phyloP scores from a whole-genome alignment of 2,113 vertebrate species.

The Mormyrus lacerda region DNA sequence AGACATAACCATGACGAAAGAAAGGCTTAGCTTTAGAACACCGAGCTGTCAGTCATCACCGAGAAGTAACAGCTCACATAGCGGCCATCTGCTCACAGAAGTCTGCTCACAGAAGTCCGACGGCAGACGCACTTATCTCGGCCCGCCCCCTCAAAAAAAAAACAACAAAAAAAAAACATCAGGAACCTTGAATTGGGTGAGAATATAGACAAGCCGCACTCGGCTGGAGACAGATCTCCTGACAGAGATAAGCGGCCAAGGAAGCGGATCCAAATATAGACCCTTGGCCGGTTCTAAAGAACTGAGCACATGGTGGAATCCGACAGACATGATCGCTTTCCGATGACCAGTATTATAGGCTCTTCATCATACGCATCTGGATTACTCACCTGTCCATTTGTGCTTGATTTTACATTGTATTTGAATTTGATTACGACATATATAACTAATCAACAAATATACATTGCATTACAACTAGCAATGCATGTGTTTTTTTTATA shows the following conservation, averaged over 20 bases:
- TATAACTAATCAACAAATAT: not conserved
- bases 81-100: not conserved
- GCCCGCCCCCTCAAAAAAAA: not conserved
- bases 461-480: not conserved
- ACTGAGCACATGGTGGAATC: not conserved
- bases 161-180: not conserved
- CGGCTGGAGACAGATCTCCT: conserved; percentile 35
- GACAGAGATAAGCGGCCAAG: conserved; percentile 21
- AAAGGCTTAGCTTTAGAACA: not conserved
- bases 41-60: not conserved
- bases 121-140: conserved; percentile 17
- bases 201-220: conserved; percentile 25
- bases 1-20: not conserved
- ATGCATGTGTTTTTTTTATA: not conserved
- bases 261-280: conserved; percentile 23
- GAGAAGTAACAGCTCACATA: not conserved
- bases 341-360: not conserved
- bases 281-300: not conserved
- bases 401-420: not conserved
- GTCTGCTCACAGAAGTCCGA: not conserved
- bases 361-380: not conserved
- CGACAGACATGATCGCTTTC: not conserved
- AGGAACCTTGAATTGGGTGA: conserved; percentile 21
- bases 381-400: not conserved
- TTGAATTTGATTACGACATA: not conserved